phyloP scores from a whole-genome alignment of 2,797 vertebrate species.

The Kryptopterus vitreolus region DNA sequence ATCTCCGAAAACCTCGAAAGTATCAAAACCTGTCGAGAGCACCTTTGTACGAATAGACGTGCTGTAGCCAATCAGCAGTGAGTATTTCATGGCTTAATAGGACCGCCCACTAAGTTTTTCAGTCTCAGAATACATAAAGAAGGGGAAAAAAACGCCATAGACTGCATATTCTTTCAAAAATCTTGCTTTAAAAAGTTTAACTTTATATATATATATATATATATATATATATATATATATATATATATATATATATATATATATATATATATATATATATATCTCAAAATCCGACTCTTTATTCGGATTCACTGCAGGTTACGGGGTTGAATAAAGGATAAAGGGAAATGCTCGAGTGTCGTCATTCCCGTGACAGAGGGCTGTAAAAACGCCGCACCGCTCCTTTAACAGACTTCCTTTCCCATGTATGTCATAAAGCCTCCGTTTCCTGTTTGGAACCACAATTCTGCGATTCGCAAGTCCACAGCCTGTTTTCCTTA shows the following conservation, averaged over 20 bases:
- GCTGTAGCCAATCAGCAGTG: neutral
- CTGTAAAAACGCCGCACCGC: neutral
- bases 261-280: no score
- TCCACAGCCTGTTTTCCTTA: neutral
- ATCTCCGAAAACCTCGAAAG: no score
- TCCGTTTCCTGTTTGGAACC: no score
- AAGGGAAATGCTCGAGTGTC: neutral
- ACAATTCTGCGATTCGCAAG: neutral
- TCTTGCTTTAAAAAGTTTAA: neutral
- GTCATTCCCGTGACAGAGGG: neutral
- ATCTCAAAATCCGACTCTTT: no score
- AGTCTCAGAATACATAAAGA: no score
- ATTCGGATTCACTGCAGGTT: neutral
- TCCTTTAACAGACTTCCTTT: neutral
- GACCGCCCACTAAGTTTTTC: neutral
- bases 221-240: no score
- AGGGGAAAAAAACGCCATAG: neutral
- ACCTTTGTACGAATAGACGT: no score
- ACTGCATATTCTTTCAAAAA: neutral
- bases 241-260: no score
- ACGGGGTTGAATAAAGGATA: neutral
- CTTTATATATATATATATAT: no score
- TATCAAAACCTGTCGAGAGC: no score
- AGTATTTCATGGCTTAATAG: neutral
- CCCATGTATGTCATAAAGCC: neutral